These are phyloP conservation scores for Artemia franciscana DNA, from an alignment of 1,140 invertebrate species.

Conservation along the genomic window DNA sequence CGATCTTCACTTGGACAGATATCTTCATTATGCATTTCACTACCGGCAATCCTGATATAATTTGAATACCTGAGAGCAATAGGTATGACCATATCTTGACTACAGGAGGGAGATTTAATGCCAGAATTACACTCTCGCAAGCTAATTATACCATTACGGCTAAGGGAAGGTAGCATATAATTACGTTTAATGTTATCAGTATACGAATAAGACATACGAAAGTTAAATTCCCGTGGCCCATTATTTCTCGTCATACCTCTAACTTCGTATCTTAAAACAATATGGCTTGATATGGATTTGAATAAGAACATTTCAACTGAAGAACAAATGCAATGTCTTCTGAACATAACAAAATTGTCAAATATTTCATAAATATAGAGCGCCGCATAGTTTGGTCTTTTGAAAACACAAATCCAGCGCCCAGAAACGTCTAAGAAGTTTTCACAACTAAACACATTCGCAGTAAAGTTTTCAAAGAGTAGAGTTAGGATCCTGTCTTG, in stretches of 20 bases:
- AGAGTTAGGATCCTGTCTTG: neutral
- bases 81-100: no score
- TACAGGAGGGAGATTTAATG: no score
- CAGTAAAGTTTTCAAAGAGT: neutral
- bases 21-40: neutral
- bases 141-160: no score
- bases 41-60: neutral
- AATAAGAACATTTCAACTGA: neutral
- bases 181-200: no score
- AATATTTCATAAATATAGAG: neutral
- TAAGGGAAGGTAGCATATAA: no score
- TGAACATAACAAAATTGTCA: neutral
- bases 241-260: neutral
- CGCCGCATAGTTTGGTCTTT: neutral
- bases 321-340: neutral
- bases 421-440: neutral
- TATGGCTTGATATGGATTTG: neutral
- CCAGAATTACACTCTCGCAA: no score
- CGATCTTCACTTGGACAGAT: neutral
- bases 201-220: neutral
- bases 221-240: neutral
- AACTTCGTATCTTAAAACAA: neutral
- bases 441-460: neutral
- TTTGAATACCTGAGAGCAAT: neutral
- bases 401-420: neutral